These are phyloP conservation scores for Montipora capricornis DNA, from an alignment of 64 coral and sea anemone species.

Conservation along the genomic window DNA sequence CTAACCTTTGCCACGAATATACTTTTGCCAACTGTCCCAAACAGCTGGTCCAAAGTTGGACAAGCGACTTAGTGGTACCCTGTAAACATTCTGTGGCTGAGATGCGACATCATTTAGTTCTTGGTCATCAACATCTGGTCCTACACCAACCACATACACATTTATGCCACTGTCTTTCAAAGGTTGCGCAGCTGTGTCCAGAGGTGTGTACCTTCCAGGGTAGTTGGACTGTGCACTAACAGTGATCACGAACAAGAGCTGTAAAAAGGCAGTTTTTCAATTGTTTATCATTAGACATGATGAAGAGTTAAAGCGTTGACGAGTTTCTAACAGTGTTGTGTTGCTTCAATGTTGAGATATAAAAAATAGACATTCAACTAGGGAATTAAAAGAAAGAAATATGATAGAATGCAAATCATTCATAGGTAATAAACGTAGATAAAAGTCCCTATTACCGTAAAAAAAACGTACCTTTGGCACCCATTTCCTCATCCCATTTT, in stretches of 20 bases:
- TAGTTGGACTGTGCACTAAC: slow-evolving; percentile 36
- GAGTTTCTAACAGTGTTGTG: too few species aligned
- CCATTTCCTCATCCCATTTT: slow-evolving; percentile 68
- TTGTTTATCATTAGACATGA: too few species aligned
- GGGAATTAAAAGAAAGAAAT: too few species aligned
- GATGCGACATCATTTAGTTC: slow-evolving; percentile 68
- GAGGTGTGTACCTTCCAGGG: slow-evolving; percentile 19
- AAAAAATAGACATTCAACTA: too few species aligned
- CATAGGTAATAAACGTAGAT: not conserved
- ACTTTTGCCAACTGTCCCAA: slow-evolving; percentile 36
- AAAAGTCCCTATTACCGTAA: too few species aligned
- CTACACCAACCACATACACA: slow-evolving; percentile 43
- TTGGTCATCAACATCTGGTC: slow-evolving; percentile 38
- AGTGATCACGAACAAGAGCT: slow-evolving; percentile 62
- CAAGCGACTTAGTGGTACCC: slow-evolving; percentile 13
- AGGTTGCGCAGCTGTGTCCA: not conserved
- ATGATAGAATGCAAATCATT: too few species aligned
- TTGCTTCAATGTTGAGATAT: too few species aligned
- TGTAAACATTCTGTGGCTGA: slow-evolving; percentile 44
- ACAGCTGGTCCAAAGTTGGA: slow-evolving; percentile 45
- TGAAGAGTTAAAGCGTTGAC: too few species aligned
- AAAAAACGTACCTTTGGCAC: slow-evolving; percentile 53
- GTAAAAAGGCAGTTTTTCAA: not conserved
- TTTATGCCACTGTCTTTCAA: slow-evolving; percentile 52
- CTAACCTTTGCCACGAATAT: slow-evolving; percentile 39